Percentiles rank a stretch among this genome's conserved stretches.
Evolutionary conservation across 2,888 invertebrate species (phyloP).

Genomic region (Hofmannophila pseudospretella): DNA sequence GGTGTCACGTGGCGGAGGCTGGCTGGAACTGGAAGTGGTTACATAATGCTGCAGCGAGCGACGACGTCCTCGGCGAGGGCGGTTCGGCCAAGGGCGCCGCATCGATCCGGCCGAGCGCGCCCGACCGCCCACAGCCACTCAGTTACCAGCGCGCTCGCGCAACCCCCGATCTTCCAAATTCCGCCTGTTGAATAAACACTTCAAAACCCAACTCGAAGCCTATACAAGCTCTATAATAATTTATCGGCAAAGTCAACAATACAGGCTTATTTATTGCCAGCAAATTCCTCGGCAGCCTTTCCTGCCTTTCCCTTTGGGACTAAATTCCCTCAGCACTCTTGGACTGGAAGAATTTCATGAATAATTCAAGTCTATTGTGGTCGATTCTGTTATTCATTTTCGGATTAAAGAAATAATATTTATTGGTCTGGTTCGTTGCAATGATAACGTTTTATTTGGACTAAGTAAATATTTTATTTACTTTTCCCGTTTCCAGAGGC

Average conservation of each 20-base stretch:
- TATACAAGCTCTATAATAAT: slow-evolving; percentile 11
- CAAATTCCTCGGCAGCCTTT: neutral
- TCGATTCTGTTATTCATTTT: too few relatives aligned
- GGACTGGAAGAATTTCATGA: neutral
- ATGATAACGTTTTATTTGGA: too few relatives aligned
- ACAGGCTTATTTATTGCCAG: neutral
- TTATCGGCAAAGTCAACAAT: slow-evolving; percentile 13
- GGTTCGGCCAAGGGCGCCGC: slow-evolving; percentile 68
- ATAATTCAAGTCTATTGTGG: neutral
- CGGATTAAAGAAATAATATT: too few relatives aligned
- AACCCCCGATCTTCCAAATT: slow-evolving; percentile 18
- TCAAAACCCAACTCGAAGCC: slow-evolving; percentile 9
- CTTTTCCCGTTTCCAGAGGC: too few relatives aligned
- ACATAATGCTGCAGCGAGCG: slow-evolving; percentile 57
- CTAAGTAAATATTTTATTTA: too few relatives aligned
- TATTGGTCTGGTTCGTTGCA: too few relatives aligned
- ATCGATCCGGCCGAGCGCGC: slow-evolving; percentile 47
- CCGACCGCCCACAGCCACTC: slow-evolving; percentile 24
- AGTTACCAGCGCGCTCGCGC: slow-evolving; percentile 39
- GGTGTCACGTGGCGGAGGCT: slow-evolving; percentile 20
- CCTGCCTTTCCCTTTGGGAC: neutral
- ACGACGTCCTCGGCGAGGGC: slow-evolving; percentile 46
- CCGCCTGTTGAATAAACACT: slow-evolving; percentile 39
- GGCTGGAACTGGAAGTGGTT: slow-evolving; percentile 27
- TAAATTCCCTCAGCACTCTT: neutral